These are phyloP conservation scores for Hemiscyllium ocellatum DNA, from an alignment of 2,113 vertebrate species.

Conservation along the genomic window DNA sequence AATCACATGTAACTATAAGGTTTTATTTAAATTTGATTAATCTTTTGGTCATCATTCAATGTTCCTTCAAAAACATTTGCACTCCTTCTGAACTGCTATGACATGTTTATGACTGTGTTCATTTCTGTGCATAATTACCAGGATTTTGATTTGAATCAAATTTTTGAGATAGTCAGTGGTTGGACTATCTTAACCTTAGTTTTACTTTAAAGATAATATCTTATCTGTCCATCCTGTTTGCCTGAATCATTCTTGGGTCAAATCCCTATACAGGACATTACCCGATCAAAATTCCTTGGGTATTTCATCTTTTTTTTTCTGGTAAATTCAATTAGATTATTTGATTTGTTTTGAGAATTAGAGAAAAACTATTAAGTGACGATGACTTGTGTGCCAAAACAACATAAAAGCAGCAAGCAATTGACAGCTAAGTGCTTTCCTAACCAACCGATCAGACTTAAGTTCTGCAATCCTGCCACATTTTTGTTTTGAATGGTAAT, in stretches of 20 bases:
- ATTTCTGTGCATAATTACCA: background rate
- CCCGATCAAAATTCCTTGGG: background rate
- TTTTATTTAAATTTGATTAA: background rate
- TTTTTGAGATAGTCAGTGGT: background rate
- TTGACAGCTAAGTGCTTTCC: too few relatives aligned
- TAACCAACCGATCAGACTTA: too few relatives aligned
- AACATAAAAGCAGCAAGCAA: too few relatives aligned
- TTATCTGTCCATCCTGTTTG: background rate
- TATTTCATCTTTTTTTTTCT: background rate
- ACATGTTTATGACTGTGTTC: background rate
- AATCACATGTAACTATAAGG: background rate
- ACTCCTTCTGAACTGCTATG: background rate
- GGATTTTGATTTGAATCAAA: background rate
- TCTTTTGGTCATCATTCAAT: background rate
- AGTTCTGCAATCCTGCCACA: too few relatives aligned
- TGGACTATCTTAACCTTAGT: background rate
- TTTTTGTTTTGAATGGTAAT: too few relatives aligned
- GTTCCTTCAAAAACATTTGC: background rate
- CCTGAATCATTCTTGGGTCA: background rate
- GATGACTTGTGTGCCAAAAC: too few relatives aligned
- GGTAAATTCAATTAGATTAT: background rate
- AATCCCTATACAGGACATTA: background rate
- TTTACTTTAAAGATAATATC: background rate
- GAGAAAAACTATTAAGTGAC: background rate
- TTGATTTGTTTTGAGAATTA: background rate